These are phyloP conservation scores for Gerosis bhagava DNA, from an alignment of 2,888 invertebrate species.

Conservation along the genomic window DNA sequence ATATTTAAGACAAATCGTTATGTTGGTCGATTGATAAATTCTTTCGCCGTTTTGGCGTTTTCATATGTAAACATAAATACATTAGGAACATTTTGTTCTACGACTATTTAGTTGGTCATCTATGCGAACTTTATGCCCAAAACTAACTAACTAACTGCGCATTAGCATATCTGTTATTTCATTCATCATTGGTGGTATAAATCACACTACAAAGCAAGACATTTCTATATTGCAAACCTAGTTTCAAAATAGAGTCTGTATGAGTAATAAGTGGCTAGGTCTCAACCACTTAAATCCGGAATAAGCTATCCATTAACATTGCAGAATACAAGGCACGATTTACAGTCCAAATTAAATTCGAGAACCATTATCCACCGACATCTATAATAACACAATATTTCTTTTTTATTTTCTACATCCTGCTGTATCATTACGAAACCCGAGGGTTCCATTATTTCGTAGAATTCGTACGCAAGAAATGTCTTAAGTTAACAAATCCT, in stretches of 20 bases:
- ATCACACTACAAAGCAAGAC: slow-evolving; percentile 36
- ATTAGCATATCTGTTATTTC: too few species aligned
- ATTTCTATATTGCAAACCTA: slow-evolving; percentile 6
- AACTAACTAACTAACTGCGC: too few species aligned
- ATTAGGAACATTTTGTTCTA: too few species aligned
- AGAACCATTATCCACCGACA: slow-evolving; percentile 31
- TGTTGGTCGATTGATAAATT: too few species aligned
- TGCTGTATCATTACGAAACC: slow-evolving; percentile 35
- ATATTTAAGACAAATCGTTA: too few species aligned
- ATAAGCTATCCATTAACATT: slow-evolving; percentile 21
- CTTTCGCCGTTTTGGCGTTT: too few species aligned
- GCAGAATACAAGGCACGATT: slow-evolving; percentile 21
- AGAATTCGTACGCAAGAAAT: slow-evolving; percentile 50
- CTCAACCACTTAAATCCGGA: slow-evolving; percentile 1
- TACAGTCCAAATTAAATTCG: slow-evolving; percentile 26
- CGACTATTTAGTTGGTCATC: too few species aligned
- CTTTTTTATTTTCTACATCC: slow-evolving; percentile 33
- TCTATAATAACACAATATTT: slow-evolving; percentile 39
- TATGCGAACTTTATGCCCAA: too few species aligned
- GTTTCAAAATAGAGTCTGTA: slow-evolving; percentile 20
- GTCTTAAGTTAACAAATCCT: slow-evolving; percentile 55
- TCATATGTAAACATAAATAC: too few species aligned
- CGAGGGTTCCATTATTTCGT: slow-evolving; percentile 59
- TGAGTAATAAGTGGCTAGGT: slow-evolving; percentile 21
- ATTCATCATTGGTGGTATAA: too few species aligned